Percentiles rank a stretch among this genome's conserved stretches.
Conservation (phyloP, 2,113 vertebrate genomes). For the Catharus bicknelli region DNA sequence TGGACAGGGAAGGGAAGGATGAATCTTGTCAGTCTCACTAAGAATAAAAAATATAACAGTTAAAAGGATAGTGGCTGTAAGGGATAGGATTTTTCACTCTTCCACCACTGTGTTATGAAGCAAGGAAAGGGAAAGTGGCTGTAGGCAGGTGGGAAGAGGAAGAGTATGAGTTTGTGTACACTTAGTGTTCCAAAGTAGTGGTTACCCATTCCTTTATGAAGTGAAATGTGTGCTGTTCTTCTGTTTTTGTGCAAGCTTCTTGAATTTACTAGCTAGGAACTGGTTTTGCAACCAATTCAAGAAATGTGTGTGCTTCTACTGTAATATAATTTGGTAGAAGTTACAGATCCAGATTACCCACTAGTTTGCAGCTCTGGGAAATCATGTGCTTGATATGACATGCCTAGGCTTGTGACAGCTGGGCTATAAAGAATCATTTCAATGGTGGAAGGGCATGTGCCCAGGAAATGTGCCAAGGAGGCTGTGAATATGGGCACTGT, state of each 20-base stretch:
- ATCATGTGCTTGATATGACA: not conserved
- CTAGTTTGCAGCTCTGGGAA: not conserved
- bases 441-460: not conserved
- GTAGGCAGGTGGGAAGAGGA: not conserved
- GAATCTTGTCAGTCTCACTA: not conserved
- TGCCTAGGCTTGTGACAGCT: constrained; percentile 17
- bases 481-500: constrained; percentile 22
- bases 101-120: not conserved
- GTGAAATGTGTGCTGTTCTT: not conserved
- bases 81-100: not conserved
- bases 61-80: not conserved
- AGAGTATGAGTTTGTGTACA: accelerated
- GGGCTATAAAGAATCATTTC: not conserved
- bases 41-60: not conserved
- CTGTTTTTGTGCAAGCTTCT: not conserved
- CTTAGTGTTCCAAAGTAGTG: not conserved
- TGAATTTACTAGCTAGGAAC: not conserved
- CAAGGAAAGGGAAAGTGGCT: not conserved
- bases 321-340: not conserved
- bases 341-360: not conserved
- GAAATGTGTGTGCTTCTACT: not conserved
- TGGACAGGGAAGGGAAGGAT: not conserved
- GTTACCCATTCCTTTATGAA: not conserved
- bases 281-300: not conserved
- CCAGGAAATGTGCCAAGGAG: constrained; percentile 2